These are phyloP conservation scores for Nylanderia fulva DNA, from an alignment of 1,140 invertebrate genomes.

Conservation along the genomic window DNA sequence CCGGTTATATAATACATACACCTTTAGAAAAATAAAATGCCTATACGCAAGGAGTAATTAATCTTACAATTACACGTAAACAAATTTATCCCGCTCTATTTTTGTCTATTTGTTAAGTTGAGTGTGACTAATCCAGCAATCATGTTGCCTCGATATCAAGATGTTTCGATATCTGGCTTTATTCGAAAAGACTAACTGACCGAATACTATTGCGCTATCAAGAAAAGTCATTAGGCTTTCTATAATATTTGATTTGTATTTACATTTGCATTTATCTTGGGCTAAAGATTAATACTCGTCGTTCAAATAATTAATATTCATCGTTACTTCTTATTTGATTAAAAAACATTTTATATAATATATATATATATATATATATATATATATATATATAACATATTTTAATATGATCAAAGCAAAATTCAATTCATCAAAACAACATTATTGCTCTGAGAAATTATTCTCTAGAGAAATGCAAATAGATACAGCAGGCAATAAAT, in stretches of 20 bases:
- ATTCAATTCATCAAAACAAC: too few species aligned
- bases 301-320: slow-evolving; percentile 8
- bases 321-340: not conserved
- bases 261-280: not conserved
- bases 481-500: not conserved
- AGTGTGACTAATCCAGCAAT: slow-evolving; percentile 22
- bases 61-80: slow-evolving; percentile 24
- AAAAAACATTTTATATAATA: not conserved
- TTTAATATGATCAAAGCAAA: too few species aligned
- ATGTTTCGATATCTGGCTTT: slow-evolving; percentile 33
- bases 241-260: slow-evolving; percentile 3
- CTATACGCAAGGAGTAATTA: slow-evolving; percentile 9
- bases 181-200: not conserved
- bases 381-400: too few species aligned
- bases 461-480: slow-evolving; percentile 1
- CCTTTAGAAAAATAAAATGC: not conserved
- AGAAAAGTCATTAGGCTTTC: slow-evolving; percentile 1
- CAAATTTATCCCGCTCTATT: slow-evolving; percentile 30
- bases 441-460: slow-evolving; percentile 19
- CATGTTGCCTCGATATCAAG: slow-evolving; percentile 36
- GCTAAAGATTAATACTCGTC: not conserved
- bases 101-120: slow-evolving; percentile 35
- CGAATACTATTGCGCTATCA: not conserved
- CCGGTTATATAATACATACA: not conserved
- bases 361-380: too few species aligned